These are phyloP conservation scores for Probosciger aterrimus DNA, from an alignment of 2,113 vertebrate species.

Conservation along the genomic window DNA sequence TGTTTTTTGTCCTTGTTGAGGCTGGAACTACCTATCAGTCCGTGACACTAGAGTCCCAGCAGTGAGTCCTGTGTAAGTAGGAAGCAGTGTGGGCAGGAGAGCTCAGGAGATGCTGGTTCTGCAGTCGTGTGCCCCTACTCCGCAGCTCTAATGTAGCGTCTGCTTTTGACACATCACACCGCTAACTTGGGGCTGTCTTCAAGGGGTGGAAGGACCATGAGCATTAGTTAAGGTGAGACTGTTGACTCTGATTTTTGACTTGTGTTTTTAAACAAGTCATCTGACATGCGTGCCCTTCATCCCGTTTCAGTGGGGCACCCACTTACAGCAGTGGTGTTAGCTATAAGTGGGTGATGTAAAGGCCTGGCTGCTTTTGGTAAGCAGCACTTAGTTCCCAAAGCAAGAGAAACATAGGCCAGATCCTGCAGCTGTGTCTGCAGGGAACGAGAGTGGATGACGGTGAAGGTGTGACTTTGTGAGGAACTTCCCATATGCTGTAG, in stretches of 20 bases:
- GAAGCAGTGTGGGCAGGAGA: not conserved
- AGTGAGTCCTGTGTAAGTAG: not conserved
- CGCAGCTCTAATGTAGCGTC: not conserved
- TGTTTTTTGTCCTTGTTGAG: not conserved
- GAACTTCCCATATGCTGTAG: not conserved
- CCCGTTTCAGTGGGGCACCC: not conserved
- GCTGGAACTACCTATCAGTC: not conserved
- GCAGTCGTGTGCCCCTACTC: not conserved
- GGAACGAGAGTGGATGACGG: not conserved
- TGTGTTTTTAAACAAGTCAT: not conserved
- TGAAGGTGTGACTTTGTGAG: not conserved
- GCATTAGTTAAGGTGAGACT: not conserved
- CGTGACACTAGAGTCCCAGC: rapidly evolving
- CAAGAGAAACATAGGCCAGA: not conserved
- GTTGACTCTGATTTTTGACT: not conserved
- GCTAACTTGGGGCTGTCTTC: not conserved
- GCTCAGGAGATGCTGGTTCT: not conserved
- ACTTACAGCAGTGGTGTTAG: rapidly evolving
- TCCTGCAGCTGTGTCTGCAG: not conserved
- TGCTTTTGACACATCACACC: not conserved
- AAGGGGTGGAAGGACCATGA: rapidly evolving
- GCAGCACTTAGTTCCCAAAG: not conserved
- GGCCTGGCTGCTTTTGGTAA: not conserved
- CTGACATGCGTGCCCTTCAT: not conserved
- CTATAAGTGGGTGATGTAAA: not conserved